phyloP scores from a whole-genome alignment of 2,113 vertebrate species.

The Anoplopoma fimbria region DNA sequence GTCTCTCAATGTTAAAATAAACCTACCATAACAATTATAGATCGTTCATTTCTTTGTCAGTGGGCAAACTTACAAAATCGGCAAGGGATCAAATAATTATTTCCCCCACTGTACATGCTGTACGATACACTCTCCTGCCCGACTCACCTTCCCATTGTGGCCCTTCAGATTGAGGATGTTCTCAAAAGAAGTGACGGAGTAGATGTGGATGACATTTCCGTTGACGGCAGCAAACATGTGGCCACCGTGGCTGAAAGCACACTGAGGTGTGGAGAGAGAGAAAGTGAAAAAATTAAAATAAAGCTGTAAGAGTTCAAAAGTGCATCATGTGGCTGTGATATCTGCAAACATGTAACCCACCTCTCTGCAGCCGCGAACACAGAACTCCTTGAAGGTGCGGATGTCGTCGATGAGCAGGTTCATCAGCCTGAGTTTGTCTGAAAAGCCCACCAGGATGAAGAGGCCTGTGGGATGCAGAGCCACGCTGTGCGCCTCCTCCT shows the following conservation, averaged over 20 bases:
- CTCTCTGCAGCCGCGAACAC: slow-evolving; percentile 91
- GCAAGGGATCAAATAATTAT: too few species aligned
- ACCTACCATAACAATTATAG: too few species aligned
- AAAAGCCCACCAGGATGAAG: slow-evolving; percentile 92
- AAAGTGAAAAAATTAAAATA: background rate
- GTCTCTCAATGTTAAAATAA: too few species aligned
- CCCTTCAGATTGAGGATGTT: slow-evolving; percentile 91
- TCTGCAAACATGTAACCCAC: slow-evolving; percentile 70
- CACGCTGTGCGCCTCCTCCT: slow-evolving; percentile 89
- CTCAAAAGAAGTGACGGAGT: slow-evolving; percentile 90
- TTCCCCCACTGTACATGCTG: too few species aligned
- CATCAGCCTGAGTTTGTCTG: slow-evolving; percentile 92
- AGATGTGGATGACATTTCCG: slow-evolving; percentile 94
- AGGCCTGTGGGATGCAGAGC: slow-evolving; percentile 94
- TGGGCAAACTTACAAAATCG: too few species aligned
- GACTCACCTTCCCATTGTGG: slow-evolving; percentile 92
- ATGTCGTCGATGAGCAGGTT: slow-evolving; percentile 93
- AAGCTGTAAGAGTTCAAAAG: background rate
- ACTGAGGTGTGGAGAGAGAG: slow-evolving; percentile 78
- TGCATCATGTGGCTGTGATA: background rate
- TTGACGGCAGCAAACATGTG: slow-evolving; percentile 94
- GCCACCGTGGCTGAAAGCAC: slow-evolving; percentile 92
- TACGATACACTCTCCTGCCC: background rate
- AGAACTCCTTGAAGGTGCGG: slow-evolving; percentile 89
- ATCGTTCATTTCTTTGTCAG: too few species aligned